phyloP scores from a whole-genome alignment of 2,888 invertebrate species.

The Amiota mariae region DNA sequence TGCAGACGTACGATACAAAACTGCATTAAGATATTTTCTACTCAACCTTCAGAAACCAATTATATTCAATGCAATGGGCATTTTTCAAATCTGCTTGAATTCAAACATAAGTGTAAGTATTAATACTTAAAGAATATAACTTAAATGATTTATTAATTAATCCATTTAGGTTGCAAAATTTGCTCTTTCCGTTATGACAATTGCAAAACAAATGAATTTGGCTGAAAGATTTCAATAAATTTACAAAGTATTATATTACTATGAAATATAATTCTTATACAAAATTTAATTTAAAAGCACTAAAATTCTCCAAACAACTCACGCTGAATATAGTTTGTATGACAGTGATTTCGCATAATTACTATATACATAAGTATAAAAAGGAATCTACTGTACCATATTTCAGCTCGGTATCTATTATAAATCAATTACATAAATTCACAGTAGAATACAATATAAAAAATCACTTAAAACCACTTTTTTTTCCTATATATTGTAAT shows the following conservation, averaged over 20 bases:
- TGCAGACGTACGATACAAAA: slow-evolving; percentile 50
- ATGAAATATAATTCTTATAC: too few relatives aligned
- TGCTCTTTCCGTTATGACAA: slow-evolving; percentile 59
- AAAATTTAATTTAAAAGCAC: too few relatives aligned
- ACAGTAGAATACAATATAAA: too few relatives aligned
- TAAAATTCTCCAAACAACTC: too few relatives aligned
- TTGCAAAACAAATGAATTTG: slow-evolving; percentile 55
- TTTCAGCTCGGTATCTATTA: too few relatives aligned
- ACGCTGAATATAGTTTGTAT: too few relatives aligned
- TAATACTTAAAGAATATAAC: neutral
- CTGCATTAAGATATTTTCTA: slow-evolving; percentile 54
- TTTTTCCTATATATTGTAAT: too few relatives aligned
- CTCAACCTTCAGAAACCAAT: slow-evolving; percentile 58
- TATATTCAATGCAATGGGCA: slow-evolving; percentile 54
- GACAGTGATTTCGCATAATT: too few relatives aligned
- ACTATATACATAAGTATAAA: too few relatives aligned
- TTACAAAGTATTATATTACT: neutral
- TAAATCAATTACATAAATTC: too few relatives aligned
- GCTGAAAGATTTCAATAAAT: slow-evolving; percentile 51
- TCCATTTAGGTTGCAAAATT: slow-evolving; percentile 55
- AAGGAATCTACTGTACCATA: too few relatives aligned
- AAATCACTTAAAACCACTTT: too few relatives aligned
- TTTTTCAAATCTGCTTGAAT: slow-evolving; percentile 54
- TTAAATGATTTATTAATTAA: neutral
- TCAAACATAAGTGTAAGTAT: slow-evolving; percentile 58